Base-by-base conservation (phyloP, 92 coral and sea anemone species). In the Umimayanthus kanabou region DNA sequence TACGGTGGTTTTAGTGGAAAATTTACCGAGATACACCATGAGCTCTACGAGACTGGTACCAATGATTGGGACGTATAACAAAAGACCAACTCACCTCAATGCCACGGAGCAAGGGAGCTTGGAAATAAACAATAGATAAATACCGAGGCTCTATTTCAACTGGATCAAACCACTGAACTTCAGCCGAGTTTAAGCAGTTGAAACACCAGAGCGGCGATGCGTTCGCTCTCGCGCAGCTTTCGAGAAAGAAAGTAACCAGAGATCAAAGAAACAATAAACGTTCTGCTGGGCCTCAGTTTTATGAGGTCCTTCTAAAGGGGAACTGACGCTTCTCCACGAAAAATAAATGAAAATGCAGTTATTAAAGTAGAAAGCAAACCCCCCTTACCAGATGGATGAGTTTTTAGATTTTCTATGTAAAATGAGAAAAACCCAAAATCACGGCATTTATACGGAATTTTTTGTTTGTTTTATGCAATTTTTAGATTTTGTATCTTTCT, bases 211-310 rank as follows among this genome's bases (percentile, higher is more conserved):
- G 72, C 13, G 57, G 66, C 8, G 25, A 25, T 80, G 9, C 9
- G 30, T 13, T 4, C 29, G 4, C 40, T 77, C 9, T 11, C 85
- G n/a, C 64, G n/a, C 26, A 8, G 14, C n/a, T 50, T 29, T 28
- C 23, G 18, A 69, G 14, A 65, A 9, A 26, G 25, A 47, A 82
- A 65, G n/a, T 28, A 6, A 30, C 16, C 39, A 45, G 43, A 26
- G 77, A 23, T 29, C n/a, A 5, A 49, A 45, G 39, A 26, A 43
- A 26, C 4, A 8, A n/a, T 43, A 7, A 28, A 78, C n/a, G 20
- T 47, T 45, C 33, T 28, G 11, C 18, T 45, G 39, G 37, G 42
- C 74, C 77, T 83, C 87, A 83, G 78, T 83, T 83, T 45, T 70
- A 83, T 70, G 87, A 70, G 77, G 65, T 10, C 37, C 78, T 18